Percentiles rank a stretch among this genome's conserved stretches.
phyloP scores from a whole-genome alignment of 2,888 invertebrate genomes.

The Caenorhabditis drosophilae region DNA sequence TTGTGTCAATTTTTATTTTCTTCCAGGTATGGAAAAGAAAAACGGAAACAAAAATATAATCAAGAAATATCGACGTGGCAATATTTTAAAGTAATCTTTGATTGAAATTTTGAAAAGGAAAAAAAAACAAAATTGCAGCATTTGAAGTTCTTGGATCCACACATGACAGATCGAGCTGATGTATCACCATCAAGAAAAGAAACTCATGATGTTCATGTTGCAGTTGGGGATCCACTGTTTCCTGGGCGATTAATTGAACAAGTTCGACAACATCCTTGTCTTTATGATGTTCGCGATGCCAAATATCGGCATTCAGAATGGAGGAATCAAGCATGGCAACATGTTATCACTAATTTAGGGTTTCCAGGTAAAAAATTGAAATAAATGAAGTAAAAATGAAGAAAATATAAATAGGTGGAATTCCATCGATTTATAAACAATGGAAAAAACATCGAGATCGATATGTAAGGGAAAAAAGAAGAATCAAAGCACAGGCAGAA shows the following conservation, averaged over 20 bases:
- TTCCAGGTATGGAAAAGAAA: conserved; percentile 60
- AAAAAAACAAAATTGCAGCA: too few relatives aligned
- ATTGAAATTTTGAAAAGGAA: background rate
- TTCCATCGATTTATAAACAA: conserved; percentile 59
- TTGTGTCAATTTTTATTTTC: background rate
- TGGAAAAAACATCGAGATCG: conserved; percentile 67
- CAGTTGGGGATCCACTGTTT: conserved; percentile 54
- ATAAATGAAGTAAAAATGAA: too few relatives aligned
- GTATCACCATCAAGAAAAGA: conserved; percentile 52
- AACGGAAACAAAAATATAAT: conserved; percentile 56
- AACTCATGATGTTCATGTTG: conserved; percentile 37
- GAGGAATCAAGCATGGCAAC: conserved; percentile 53
- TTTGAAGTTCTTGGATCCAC: conserved; percentile 63
- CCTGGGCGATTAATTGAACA: conserved; percentile 40
- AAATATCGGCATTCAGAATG: conserved; percentile 58
- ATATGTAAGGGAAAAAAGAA: conserved; percentile 61
- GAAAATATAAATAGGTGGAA: background rate
- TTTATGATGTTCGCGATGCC: conserved; percentile 57
- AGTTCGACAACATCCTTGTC: conserved; percentile 51
- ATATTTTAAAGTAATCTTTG: conserved; percentile 46
- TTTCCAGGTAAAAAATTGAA: conserved; percentile 51
- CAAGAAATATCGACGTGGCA: conserved; percentile 59
- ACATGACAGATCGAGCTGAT: conserved; percentile 60
- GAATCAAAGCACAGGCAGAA: conserved; percentile 24
- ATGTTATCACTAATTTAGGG: conserved; percentile 49